Base-by-base conservation (phyloP, 2,888 invertebrate species). In the Synergus umbraculus region DNA sequence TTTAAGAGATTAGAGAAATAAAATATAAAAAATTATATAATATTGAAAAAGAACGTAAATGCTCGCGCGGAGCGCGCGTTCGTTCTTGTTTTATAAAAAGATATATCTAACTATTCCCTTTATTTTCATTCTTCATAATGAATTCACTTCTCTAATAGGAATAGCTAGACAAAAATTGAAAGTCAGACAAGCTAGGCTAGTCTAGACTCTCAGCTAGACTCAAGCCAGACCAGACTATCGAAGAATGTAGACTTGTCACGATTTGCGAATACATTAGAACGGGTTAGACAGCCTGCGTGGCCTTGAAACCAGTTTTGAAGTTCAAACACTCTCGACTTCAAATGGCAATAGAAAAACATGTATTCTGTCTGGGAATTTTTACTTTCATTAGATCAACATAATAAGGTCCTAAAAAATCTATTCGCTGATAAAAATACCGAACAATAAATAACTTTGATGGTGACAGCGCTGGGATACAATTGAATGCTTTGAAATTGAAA, bases 221-320 rank as follows among this genome's bases (percentile, higher is more conserved):
- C 65, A 54, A 81, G 78, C 76, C 79, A 82, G 82, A 81, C 83
- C 79, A 66, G 79, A 78, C 69, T 78, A n/a, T 58, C 63, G 81
- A 80, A 78, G 77, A 81, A 80, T 63, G 77, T 49, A 60, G 79
- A 69, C 78, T 64, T 77, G 73, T 67, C 80, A 79, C 78, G 64
- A 81, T 79, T 81, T 69, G 81, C 77, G 76, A 79, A 81, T 54
- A 83, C 79, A 78, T 82, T 84, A 84, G 84, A 82, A 78, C 79
- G 77, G 76, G 79, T 84, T 83, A 84, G 84, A 18, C 49, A 29
- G 37, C 54, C 49, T 49, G 54, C n/a, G 10, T 54, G 73, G 37
- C 73, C 73, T 73, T 73, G 54, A 82, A 84, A 83, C 80, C 81
- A 79, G 81, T 81, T 82, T 67, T 29, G 44, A 66, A 43, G 43